Percentiles rank a stretch among this genome's conserved stretches.
Conservation (phyloP, 2,797 vertebrate genomes). For the Betta splendens region DNA sequence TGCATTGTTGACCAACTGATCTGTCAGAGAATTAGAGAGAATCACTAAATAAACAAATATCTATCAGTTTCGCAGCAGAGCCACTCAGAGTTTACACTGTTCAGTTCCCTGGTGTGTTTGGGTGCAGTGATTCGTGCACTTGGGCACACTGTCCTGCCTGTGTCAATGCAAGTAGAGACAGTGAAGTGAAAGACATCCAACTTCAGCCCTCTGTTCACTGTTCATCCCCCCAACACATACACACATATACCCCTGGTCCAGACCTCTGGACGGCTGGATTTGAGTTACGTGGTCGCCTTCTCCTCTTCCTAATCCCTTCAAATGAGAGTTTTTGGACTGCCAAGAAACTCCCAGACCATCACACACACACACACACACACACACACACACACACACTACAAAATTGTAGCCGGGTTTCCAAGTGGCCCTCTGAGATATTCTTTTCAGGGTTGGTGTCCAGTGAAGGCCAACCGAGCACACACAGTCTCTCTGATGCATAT, state of each 20-base stretch:
- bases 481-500: constrained; percentile 11
- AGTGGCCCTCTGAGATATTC: constrained; percentile 71
- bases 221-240: constrained; percentile 8
- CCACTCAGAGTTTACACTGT: no score
- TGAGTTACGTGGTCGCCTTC: constrained; percentile 66
- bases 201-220: constrained; percentile 2
- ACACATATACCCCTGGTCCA: constrained; percentile 12
- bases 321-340: constrained; percentile 70
- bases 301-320: constrained; percentile 76
- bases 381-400: constrained; percentile 28
- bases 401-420: constrained; percentile 50
- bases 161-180: constrained; percentile 25
- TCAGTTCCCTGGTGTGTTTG: no score
- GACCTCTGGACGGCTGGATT: constrained; percentile 60
- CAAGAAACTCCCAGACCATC: constrained; percentile 55
- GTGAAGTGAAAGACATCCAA: constrained; percentile 22
- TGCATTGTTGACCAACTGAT: no score
- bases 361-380: constrained; percentile 25
- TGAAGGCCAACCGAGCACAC: constrained; percentile 34
- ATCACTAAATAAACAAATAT: no score
- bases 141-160: constrained; percentile 27
- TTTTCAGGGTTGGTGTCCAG: constrained; percentile 69
- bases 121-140: constrained; percentile 45
- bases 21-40: no score
- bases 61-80: no score